Evolutionary conservation across 2,797 vertebrate genomes (phyloP).

Genomic region (Microctenopoma stevenorrisi): DNA sequence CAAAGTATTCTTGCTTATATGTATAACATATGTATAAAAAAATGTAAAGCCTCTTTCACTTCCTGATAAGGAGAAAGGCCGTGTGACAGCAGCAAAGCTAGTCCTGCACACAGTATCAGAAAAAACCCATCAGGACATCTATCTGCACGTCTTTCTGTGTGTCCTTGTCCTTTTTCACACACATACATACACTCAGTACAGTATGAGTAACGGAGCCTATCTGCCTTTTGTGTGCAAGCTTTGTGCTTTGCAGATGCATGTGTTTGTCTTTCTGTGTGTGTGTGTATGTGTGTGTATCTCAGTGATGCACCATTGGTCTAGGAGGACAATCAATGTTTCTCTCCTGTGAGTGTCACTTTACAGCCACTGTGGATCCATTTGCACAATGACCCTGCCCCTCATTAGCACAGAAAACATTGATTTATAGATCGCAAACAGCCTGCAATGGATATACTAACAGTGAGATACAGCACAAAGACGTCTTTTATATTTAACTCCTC

Average conservation of each 20-base stretch:
- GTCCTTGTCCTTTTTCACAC: background rate
- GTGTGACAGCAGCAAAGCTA: background rate
- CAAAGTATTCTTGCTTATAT: constrained; percentile 22
- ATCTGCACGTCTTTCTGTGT: constrained; percentile 9
- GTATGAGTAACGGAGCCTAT: constrained; percentile 19
- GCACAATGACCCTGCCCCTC: constrained; percentile 54
- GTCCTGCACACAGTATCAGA: constrained; percentile 4
- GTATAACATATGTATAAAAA: background rate
- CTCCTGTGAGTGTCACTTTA: constrained; percentile 58
- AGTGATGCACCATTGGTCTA: constrained; percentile 53
- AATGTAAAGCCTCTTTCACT: constrained; percentile 13
- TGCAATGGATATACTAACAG: background rate
- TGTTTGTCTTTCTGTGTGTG: constrained; percentile 4
- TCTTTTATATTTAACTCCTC: constrained; percentile 16
- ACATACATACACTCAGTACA: constrained; percentile 3
- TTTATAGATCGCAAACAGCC: constrained; percentile 45
- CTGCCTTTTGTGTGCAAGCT: constrained; percentile 8
- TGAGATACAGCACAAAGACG: constrained; percentile 32
- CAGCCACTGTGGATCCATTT: constrained; percentile 59
- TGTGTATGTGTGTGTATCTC: constrained; percentile 8
- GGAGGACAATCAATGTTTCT: constrained; percentile 65
- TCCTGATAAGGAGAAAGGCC: constrained; percentile 8
- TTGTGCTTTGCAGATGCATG: constrained; percentile 8
- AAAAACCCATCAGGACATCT: constrained; percentile 14
- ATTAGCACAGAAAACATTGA: constrained; percentile 75